Evolutionary conservation across 2,797 vertebrate genomes (phyloP).

Genomic region (Pseudopleuronectes americanus): DNA sequence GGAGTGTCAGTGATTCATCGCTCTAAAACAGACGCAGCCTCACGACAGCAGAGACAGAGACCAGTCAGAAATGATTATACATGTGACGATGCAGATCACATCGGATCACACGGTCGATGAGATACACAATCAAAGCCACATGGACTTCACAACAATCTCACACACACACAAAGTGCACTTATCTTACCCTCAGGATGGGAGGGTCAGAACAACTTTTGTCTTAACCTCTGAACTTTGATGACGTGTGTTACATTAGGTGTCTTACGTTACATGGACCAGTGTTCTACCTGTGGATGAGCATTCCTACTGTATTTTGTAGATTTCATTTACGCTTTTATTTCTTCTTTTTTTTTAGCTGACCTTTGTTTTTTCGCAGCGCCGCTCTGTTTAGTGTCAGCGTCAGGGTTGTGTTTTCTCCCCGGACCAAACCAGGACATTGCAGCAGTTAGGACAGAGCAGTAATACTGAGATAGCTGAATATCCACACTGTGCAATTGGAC

Average conservation of each 20-base stretch:
- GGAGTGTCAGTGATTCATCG: slow-evolving; percentile 17
- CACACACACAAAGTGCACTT: slow-evolving; percentile 62
- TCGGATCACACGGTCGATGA: slow-evolving; percentile 21
- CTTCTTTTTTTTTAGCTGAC: slow-evolving; percentile 5
- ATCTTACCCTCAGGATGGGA: slow-evolving; percentile 32
- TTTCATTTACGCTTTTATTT: slow-evolving; percentile 24
- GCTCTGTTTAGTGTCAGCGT: slow-evolving; percentile 33
- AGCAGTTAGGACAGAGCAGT: slow-evolving; percentile 41
- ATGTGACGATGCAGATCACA: slow-evolving; percentile 31
- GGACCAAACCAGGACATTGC: slow-evolving; percentile 61
- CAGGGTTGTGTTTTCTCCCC: slow-evolving; percentile 42
- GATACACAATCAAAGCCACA: slow-evolving; percentile 17
- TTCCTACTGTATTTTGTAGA: slow-evolving; percentile 74
- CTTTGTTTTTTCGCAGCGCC: slow-evolving; percentile 28
- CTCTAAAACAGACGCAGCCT: slow-evolving; percentile 1
- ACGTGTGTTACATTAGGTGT: slow-evolving; percentile 6
- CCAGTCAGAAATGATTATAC: slow-evolving; percentile 48
- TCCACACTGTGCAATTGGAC: slow-evolving; percentile 69
- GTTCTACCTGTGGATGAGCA: slow-evolving; percentile 78
- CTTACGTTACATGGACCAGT: slow-evolving; percentile 59
- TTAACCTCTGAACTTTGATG: slow-evolving; percentile 41
- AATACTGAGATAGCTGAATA: slow-evolving; percentile 51
- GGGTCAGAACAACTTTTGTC: slow-evolving; percentile 34
- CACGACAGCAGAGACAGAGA: slow-evolving; percentile 28
- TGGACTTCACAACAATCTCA: slow-evolving; percentile 7